These are phyloP conservation scores for Trachurus trachurus DNA, from an alignment of 2,797 vertebrate species.

Conservation along the genomic window DNA sequence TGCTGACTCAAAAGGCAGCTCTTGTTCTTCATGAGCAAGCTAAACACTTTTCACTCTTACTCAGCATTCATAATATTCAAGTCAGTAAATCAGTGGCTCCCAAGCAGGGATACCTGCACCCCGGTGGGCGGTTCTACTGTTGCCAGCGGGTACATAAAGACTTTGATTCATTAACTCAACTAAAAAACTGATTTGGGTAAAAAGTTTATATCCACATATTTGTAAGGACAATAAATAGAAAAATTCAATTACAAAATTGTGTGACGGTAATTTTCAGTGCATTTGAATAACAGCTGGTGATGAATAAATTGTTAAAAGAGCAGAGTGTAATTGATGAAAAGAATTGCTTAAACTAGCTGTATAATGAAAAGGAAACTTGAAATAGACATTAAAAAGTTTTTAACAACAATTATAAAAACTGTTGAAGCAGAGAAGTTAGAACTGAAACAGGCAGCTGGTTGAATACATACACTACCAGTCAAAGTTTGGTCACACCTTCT, in stretches of 20 bases:
- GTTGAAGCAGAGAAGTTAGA: too few relatives aligned
- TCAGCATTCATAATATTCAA: not conserved
- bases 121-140: not conserved
- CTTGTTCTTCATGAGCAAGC: not conserved
- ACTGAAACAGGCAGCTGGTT: not conserved
- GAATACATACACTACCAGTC: not conserved
- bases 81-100: conserved; percentile 1
- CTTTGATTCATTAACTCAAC: not conserved
- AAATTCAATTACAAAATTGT: not conserved
- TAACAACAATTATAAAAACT: too few relatives aligned
- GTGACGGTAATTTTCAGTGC: not conserved
- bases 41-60: conserved; percentile 2
- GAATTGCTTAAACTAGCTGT: not conserved
- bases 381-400: too few relatives aligned
- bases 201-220: not conserved
- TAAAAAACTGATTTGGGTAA: not conserved
- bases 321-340: not conserved
- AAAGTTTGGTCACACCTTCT: too few relatives aligned
- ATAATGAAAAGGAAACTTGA: not conserved
- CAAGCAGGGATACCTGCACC: not conserved
- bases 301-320: not conserved
- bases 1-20: conserved; percentile 17
- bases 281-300: not conserved
- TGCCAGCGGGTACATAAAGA: not conserved
- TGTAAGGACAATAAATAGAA: not conserved